Evolutionary conservation across 2,113 vertebrate genomes (phyloP).

Genomic region (Etheostoma spectabile): DNA sequence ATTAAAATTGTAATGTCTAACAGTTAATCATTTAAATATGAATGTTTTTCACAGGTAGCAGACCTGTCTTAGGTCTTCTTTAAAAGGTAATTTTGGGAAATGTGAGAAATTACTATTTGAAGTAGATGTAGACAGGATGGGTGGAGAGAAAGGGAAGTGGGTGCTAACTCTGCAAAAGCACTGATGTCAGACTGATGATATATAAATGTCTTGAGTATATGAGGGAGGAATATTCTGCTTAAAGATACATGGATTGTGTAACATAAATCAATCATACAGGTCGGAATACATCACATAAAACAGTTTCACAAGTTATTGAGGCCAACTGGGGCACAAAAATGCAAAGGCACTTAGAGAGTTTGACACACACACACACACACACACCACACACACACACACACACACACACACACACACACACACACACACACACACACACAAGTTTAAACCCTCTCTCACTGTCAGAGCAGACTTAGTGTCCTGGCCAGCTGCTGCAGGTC

Average conservation of each 20-base stretch:
- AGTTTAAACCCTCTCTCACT: slow-evolving; percentile 39
- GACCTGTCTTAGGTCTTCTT: neutral
- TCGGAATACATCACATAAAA: slow-evolving; percentile 26
- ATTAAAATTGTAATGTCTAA: too few relatives aligned
- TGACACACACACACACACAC: neutral
- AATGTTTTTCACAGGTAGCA: too few relatives aligned
- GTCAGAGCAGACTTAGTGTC: slow-evolving; percentile 39
- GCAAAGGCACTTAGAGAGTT: slow-evolving; percentile 25
- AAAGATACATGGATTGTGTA: slow-evolving; percentile 14
- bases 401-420: neutral
- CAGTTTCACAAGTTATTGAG: slow-evolving; percentile 27
- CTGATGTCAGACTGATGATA: slow-evolving; percentile 18
- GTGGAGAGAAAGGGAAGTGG: slow-evolving; percentile 21
- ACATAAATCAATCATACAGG: slow-evolving; percentile 25
- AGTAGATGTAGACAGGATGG: neutral
- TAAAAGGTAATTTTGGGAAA: neutral
- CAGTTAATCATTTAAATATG: too few relatives aligned
- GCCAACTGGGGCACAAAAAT: slow-evolving; percentile 24
- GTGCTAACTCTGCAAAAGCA: neutral
- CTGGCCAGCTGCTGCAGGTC: slow-evolving; percentile 63
- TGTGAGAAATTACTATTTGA: neutral
- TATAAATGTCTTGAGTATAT: slow-evolving; percentile 7
- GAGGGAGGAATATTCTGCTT: slow-evolving; percentile 21
- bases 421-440: slow-evolving; percentile 3
- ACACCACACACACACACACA: slow-evolving; percentile 1